Base-by-base conservation (phyloP, 2,113 vertebrate genomes). In the Hyaena hyaena region DNA sequence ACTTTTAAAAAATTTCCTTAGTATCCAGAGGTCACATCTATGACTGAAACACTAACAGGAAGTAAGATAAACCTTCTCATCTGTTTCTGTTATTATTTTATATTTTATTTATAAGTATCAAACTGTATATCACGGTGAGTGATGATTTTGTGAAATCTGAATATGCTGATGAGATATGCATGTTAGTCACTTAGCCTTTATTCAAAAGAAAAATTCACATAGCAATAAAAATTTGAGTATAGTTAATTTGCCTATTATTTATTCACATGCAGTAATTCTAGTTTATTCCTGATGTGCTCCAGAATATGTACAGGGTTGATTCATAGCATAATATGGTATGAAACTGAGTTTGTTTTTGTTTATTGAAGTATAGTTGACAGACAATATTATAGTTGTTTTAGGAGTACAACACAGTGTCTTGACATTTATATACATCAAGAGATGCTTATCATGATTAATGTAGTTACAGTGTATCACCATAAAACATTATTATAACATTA, bases 61-160 rank as follows among this genome's bases (percentile, higher is more conserved):
- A 96, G 88, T 35, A 73, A 81, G 76, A 77, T 43, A 91, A 89
- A 17, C 3, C 82, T 93, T 87, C 48, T 83, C 17, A 45, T 95
- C 16, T 71, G 24, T 50, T 93, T 80, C 26, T 79, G 28, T 71
- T 89, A n/a, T 73, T 26, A 83, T 23, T 82, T 89, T 94, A 71
- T 83, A 71, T 95, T 91, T 80, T 24, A 82, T 80, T 93, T 97
- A 81, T 88, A 63, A 23, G 43, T 89, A 4, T 93, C 77, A 89
- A 85, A 28, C 19, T 77, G 58, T 21, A 71, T 50, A 17, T 43
- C 53, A n/a, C 24, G 81, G 39, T 76, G 58, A 76, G 26, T 89
- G 66, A 94, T 65, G 45, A 63, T 63, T 95, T 96, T 86, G 33
- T 95, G 17, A 91, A 93, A 95, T 79, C 82, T 93, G 33, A 83